Evolutionary conservation across 2,888 invertebrate genomes (phyloP).

Genomic region (Tenthredo notha): DNA sequence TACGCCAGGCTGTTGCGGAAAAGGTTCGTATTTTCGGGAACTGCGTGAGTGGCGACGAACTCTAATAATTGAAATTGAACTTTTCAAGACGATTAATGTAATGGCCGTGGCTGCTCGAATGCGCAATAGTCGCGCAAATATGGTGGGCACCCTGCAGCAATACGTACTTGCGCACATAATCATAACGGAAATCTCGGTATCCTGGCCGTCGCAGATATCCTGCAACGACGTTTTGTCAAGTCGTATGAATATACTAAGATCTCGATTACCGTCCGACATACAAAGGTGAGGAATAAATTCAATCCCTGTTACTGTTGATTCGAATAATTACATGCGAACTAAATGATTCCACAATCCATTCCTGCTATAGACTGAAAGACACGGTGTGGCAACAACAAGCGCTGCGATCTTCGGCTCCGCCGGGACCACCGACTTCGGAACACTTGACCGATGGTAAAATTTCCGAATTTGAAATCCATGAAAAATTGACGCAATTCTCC

Average conservation of each 20-base stretch:
- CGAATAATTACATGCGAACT: not conserved
- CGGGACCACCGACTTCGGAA: conserved; percentile 42
- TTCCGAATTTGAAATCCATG: not conserved
- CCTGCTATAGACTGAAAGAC: conserved; percentile 68
- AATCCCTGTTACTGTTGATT: too few species aligned
- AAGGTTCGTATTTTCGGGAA: conserved; percentile 68
- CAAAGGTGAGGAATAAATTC: not conserved
- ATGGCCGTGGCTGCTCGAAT: conserved; percentile 52
- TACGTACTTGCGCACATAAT: conserved; percentile 78
- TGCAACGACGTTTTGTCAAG: not conserved
- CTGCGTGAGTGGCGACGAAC: conserved; percentile 54
- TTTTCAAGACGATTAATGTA: conserved; percentile 65
- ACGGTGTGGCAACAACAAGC: conserved; percentile 77
- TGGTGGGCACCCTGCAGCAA: conserved; percentile 76
- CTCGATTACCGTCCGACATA: not conserved
- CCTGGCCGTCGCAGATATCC: not conserved
- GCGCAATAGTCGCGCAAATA: conserved; percentile 67
- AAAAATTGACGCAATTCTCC: not conserved
- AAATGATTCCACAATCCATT: not conserved
- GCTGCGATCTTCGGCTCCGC: conserved; percentile 66
- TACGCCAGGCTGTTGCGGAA: conserved; percentile 79
- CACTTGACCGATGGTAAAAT: conserved; percentile 58
- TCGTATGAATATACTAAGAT: not conserved
- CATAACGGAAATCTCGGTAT: conserved; percentile 76
- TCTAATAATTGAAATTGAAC: not conserved